A percentile compares a stretch with the other conserved stretches of the same genome.
phyloP scores from a whole-genome alignment of 2,113 vertebrate genomes.

The Scopus umbretta region DNA sequence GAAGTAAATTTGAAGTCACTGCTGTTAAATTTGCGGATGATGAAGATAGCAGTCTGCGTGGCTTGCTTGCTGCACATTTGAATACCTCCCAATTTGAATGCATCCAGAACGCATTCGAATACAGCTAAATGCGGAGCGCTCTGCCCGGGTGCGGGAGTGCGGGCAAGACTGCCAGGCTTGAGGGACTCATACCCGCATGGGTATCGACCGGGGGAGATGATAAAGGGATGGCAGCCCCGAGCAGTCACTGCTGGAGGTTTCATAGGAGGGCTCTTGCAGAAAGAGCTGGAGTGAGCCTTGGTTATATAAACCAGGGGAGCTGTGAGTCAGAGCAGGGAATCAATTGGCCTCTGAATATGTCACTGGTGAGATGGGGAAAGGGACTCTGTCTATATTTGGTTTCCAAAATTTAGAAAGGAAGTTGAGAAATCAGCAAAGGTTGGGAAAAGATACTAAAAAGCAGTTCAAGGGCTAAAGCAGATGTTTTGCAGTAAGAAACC shows the following conservation, averaged over 20 bases:
- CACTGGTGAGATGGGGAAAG: neutral
- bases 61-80: neutral
- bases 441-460: neutral
- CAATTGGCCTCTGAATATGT: neutral
- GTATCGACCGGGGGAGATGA: rapidly evolving
- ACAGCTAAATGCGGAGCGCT: neutral
- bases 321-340: neutral
- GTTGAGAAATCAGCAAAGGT: neutral
- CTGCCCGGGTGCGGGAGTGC: neutral
- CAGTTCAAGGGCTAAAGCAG: neutral
- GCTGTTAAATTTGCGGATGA: conserved; percentile 46
- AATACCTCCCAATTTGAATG: neutral
- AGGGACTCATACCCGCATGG: rapidly evolving
- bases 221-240: neutral
- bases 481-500: neutral
- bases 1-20: conserved; percentile 51
- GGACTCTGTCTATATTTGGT: neutral
- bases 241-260: neutral
- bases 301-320: conserved; percentile 2
- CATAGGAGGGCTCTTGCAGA: neutral
- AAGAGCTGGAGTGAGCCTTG: neutral
- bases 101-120: neutral
- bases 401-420: neutral
- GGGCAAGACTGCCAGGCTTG: neutral
- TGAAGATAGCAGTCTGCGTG: conserved; percentile 7